A percentile compares a stretch with the other conserved stretches of the same genome.
These are phyloP conservation scores for Carapus acus DNA, from an alignment of 2,797 vertebrate genomes.

Conservation along the genomic window DNA sequence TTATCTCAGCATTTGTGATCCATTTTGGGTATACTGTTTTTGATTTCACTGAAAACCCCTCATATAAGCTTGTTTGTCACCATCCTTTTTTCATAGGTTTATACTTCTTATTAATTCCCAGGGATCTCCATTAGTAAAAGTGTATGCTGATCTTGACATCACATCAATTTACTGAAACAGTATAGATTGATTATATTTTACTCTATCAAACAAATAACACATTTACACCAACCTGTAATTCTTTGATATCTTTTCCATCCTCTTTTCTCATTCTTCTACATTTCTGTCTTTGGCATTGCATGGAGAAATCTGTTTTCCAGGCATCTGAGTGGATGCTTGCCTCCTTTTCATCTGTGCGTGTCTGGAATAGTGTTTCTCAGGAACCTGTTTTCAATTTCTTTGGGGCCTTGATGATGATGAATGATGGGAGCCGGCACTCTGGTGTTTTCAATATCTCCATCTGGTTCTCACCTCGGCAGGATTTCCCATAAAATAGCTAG, in stretches of 20 bases:
- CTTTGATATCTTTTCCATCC: slow-evolving; percentile 63
- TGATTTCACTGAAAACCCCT: no score
- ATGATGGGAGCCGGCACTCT: slow-evolving; percentile 65
- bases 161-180: no score
- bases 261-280: slow-evolving; percentile 39
- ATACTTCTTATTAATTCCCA: no score
- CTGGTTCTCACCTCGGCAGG: slow-evolving; percentile 73
- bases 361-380: slow-evolving; percentile 67
- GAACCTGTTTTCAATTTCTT: slow-evolving; percentile 74
- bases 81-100: no score
- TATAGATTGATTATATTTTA: slow-evolving; percentile 20
- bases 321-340: slow-evolving; percentile 68
- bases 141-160: no score
- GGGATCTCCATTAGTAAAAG: no score
- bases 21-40: no score
- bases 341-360: slow-evolving; percentile 69
- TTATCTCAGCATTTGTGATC: no score
- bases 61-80: no score
- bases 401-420: slow-evolving; percentile 71
- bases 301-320: slow-evolving; percentile 69
- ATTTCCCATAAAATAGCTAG: slow-evolving; percentile 66
- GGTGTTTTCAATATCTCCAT: slow-evolving; percentile 70
- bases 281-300: slow-evolving; percentile 57
- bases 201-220: slow-evolving; percentile 36
- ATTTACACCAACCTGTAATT: slow-evolving; percentile 30